These are phyloP conservation scores for Schizotus pectinicornis DNA, from an alignment of 2,888 invertebrate species.

Conservation along the genomic window DNA sequence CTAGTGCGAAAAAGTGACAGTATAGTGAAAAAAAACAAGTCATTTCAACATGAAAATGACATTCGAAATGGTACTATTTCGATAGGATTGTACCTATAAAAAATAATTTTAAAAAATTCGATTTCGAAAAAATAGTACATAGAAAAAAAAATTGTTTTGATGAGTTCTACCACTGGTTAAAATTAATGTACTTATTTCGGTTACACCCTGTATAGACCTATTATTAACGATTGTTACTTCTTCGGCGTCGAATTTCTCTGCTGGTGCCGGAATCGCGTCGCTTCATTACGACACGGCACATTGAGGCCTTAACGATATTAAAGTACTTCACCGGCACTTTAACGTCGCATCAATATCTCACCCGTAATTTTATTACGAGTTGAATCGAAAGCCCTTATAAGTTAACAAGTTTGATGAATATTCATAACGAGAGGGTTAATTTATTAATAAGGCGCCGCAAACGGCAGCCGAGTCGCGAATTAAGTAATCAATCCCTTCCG, in stretches of 20 bases:
- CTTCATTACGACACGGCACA: conserved; percentile 8
- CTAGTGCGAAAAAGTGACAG: no score
- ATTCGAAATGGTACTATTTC: no score
- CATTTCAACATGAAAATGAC: no score
- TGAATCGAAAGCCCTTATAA: conserved; percentile 24
- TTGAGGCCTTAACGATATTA: conserved; percentile 18
- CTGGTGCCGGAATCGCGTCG: background rate
- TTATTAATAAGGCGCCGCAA: conserved; percentile 34
- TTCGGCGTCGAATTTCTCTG: background rate
- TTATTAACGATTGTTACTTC: no score
- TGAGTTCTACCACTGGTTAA: no score
- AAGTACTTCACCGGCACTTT: conserved; percentile 12
- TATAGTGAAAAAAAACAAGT: no score
- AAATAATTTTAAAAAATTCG: no score
- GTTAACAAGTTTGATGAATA: conserved; percentile 32
- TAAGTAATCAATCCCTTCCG: conserved; percentile 27
- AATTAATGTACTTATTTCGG: no score
- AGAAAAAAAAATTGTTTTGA: no score
- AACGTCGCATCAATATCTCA: conserved; percentile 22
- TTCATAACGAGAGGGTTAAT: conserved; percentile 27
- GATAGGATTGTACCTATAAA: no score
- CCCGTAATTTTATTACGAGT: conserved; percentile 20
- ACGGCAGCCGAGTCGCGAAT: conserved; percentile 30
- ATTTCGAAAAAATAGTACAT: no score
- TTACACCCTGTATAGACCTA: no score